These are phyloP conservation scores for Zaprionus taronus DNA, from an alignment of 1,140 invertebrate species.

Conservation along the genomic window DNA sequence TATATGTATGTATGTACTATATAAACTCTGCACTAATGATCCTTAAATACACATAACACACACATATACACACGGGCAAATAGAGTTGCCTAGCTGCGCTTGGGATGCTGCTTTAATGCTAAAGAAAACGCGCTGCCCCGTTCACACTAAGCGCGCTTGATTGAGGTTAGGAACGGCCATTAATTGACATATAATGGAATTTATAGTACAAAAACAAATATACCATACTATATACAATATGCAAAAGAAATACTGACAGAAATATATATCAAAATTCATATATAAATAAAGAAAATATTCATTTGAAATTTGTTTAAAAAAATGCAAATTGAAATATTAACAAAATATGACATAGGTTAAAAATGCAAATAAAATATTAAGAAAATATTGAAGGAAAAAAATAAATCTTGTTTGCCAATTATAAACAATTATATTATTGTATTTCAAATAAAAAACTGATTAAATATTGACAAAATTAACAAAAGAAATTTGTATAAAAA, in stretches of 20 bases:
- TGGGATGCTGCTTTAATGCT: constrained; percentile 32
- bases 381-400: too few species aligned
- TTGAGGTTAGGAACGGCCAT: background rate
- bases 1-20: constrained; percentile 32
- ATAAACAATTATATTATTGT: too few species aligned
- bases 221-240: background rate
- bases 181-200: background rate
- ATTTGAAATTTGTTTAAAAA: background rate
- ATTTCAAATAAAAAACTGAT: too few species aligned
- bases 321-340: background rate
- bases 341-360: too few species aligned
- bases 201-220: background rate
- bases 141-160: background rate
- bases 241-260: background rate
- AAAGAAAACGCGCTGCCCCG: background rate
- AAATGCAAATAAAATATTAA: too few species aligned
- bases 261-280: background rate
- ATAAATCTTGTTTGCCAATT: too few species aligned
- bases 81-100: background rate
- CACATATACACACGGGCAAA: constrained; percentile 12
- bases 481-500: background rate
- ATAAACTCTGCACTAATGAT: constrained; percentile 76
- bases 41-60: constrained; percentile 75
- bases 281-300: background rate
- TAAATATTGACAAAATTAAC: background rate